Percentiles rank a stretch among this genome's conserved stretches.
Conservation (phyloP, 2,888 invertebrate genomes). For the Drosophila pseudotalamancana region DNA sequence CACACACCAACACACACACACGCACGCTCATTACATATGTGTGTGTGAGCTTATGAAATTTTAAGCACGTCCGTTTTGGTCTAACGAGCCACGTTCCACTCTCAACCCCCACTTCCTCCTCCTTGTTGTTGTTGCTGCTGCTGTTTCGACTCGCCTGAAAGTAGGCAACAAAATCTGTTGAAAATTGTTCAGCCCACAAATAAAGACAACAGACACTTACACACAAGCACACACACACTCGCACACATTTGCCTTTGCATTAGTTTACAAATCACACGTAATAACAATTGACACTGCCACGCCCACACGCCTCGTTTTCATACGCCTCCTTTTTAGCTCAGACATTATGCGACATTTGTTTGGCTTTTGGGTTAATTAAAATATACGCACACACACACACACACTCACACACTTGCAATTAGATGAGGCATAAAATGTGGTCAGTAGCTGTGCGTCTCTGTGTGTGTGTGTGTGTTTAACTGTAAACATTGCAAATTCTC, state of each 20-base stretch:
- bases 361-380: constrained; percentile 79
- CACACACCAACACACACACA: constrained; percentile 24
- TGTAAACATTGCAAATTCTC: constrained; percentile 58
- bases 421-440: constrained; percentile 72
- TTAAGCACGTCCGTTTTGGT: constrained; percentile 79
- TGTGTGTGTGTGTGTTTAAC: constrained; percentile 34
- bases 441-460: constrained; percentile 24
- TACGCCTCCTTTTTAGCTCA: constrained; percentile 16
- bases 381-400: constrained; percentile 36
- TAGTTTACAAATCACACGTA: constrained; percentile 78
- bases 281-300: constrained; percentile 73
- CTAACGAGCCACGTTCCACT: constrained; percentile 70
- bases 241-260: constrained; percentile 30
- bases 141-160: constrained; percentile 48
- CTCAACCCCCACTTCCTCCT: constrained; percentile 9
- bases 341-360: constrained; percentile 53
- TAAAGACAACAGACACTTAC: constrained; percentile 4
- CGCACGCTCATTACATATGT: constrained; percentile 18
- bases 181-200: constrained; percentile 43
- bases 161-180: constrained; percentile 68
- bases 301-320: constrained; percentile 11
- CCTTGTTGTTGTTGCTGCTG: constrained; percentile 10
- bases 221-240: constrained; percentile 1
- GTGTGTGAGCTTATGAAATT: constrained; percentile 67
- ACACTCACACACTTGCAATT: constrained; percentile 40